Conservation (phyloP, 2,888 invertebrate genomes). For the Teinopalpus imperialis region DNA sequence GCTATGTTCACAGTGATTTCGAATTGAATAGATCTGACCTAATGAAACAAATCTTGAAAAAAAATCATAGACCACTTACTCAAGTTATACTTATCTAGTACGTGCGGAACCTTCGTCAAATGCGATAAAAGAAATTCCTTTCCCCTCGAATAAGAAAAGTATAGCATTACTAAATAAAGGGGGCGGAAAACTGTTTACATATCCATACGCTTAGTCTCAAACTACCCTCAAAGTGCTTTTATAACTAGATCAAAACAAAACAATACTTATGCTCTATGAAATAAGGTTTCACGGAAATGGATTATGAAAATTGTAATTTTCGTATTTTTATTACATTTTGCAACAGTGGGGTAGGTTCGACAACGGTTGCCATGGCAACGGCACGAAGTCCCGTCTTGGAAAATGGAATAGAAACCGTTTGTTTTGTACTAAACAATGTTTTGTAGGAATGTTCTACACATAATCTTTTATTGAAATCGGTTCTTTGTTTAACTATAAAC, state of each 20-base stretch:
- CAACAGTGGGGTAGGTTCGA: constrained; percentile 56
- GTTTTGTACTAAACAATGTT: constrained; percentile 36
- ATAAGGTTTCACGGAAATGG: constrained; percentile 24
- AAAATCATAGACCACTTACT: too few relatives aligned
- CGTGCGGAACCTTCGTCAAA: background rate
- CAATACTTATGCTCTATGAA: constrained; percentile 9
- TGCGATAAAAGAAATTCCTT: constrained; percentile 29
- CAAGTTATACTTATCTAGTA: background rate
- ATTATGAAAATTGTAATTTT: constrained; percentile 25
- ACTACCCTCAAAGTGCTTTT: constrained; percentile 28
- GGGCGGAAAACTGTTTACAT: constrained; percentile 52
- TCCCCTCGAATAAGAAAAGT: constrained; percentile 47
- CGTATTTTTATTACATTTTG: constrained; percentile 59
- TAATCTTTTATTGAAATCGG: too few relatives aligned
- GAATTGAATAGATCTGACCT: too few relatives aligned
- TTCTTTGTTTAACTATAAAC: too few relatives aligned
- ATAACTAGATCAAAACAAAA: constrained; percentile 25
- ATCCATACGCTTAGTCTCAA: constrained; percentile 41
- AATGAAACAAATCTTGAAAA: too few relatives aligned
- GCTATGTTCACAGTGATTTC: too few relatives aligned
- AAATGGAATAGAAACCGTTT: constrained; percentile 32
- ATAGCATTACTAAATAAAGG: constrained; percentile 58
- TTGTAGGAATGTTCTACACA: constrained; percentile 17
- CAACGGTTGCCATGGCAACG: constrained; percentile 52
- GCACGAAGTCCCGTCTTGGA: constrained; percentile 43